Conservation (phyloP, 2,797 vertebrate species). For the Threskiornis aethiopicus region DNA sequence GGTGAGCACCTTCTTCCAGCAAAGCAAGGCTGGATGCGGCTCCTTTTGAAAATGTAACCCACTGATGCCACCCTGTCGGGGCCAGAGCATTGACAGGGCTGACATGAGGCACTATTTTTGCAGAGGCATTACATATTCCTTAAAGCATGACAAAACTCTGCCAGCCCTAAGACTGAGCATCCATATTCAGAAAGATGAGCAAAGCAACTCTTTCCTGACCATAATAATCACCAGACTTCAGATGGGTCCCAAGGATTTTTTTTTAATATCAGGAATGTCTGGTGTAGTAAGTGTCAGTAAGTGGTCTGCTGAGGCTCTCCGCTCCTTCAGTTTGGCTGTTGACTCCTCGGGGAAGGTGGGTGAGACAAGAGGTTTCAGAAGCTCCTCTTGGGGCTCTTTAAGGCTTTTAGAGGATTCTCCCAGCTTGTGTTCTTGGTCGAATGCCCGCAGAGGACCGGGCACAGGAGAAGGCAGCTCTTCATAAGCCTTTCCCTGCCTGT, state of each 20-base stretch:
- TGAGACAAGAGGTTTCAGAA: neutral
- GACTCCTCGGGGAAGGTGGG: neutral
- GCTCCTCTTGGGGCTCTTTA: neutral
- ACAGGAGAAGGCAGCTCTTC: neutral
- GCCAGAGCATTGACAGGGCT: neutral
- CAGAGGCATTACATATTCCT: constrained; percentile 6
- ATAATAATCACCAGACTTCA: neutral
- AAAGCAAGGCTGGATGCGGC: neutral
- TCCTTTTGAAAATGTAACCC: neutral
- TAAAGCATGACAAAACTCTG: neutral
- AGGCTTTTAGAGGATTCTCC: neutral
- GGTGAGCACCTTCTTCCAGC: neutral
- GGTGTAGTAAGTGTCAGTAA: neutral
- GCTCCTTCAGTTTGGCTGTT: neutral
- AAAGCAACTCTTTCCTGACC: neutral
- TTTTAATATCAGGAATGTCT: neutral
- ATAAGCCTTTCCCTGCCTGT: neutral
- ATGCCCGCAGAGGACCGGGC: neutral
- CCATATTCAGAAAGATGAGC: neutral
- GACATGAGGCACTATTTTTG: neutral
- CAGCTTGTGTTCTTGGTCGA: neutral
- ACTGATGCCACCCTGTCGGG: neutral
- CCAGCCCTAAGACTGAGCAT: neutral
- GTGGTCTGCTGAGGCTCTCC: neutral
- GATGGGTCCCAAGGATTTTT: neutral